A percentile compares a stretch with the other conserved stretches of the same genome.
Conservation (phyloP, 2,113 vertebrate genomes). For the Synodontis membranacea region DNA sequence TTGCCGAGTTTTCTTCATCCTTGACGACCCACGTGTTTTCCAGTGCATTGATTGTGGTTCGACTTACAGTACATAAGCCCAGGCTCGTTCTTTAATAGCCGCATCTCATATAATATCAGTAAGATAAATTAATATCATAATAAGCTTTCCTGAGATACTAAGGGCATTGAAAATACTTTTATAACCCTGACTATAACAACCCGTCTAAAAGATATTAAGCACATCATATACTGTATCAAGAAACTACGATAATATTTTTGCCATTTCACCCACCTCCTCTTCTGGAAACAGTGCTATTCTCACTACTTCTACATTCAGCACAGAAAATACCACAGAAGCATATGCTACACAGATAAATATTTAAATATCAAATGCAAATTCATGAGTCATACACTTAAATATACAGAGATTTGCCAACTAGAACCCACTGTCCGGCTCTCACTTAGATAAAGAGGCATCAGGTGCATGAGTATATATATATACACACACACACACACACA, state of each 20-base stretch:
- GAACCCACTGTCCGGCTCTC: not conserved
- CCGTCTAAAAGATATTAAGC: not conserved
- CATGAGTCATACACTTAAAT: conserved; percentile 1
- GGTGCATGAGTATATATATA: not conserved
- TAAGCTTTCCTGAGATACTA: not conserved
- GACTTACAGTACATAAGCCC: too few relatives aligned
- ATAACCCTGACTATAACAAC: not conserved
- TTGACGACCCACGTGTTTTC: too few relatives aligned
- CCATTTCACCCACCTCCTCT: not conserved
- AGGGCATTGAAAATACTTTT: not conserved
- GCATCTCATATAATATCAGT: not conserved
- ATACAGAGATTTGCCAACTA: not conserved
- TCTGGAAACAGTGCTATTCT: not conserved
- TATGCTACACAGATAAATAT: not conserved
- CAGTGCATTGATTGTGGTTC: too few relatives aligned
- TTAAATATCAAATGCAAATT: conserved; percentile 1
- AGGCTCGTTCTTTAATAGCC: too few relatives aligned
- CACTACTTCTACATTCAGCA: not conserved
- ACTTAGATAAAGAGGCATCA: not conserved
- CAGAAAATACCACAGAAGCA: not conserved
- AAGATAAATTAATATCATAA: not conserved
- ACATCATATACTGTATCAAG: not conserved
- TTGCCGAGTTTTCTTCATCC: too few relatives aligned
- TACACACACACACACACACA: conserved; percentile 9
- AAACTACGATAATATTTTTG: not conserved